These are phyloP conservation scores for Chydorus sphaericus DNA, from an alignment of 2,888 invertebrate genomes.

Conservation along the genomic window DNA sequence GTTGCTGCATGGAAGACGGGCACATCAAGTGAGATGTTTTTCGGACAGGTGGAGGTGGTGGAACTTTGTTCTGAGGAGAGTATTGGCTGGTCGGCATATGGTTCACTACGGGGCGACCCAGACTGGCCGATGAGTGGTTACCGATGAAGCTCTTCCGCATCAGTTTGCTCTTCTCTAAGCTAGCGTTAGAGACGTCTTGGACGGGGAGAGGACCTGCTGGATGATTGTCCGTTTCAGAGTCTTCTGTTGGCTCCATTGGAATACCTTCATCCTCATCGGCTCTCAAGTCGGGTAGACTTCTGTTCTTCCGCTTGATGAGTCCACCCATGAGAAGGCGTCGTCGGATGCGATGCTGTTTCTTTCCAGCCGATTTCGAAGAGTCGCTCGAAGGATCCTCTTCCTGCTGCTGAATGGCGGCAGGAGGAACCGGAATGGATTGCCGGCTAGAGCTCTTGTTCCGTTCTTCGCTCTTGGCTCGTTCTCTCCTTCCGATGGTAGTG, in stretches of 20 bases:
- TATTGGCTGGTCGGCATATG: slow-evolving; percentile 36
- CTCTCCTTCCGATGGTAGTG: slow-evolving; percentile 30
- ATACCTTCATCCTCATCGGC: slow-evolving; percentile 43
- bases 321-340: slow-evolving; percentile 79
- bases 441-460: slow-evolving; percentile 37
- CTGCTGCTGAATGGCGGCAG: neutral
- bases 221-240: slow-evolving; percentile 28
- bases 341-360: slow-evolving; percentile 80
- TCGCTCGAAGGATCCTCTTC: slow-evolving; percentile 8
- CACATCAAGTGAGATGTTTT: slow-evolving; percentile 71
- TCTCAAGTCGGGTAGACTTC: slow-evolving; percentile 81
- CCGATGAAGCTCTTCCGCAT: slow-evolving; percentile 81
- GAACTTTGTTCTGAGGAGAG: slow-evolving; percentile 67
- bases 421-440: slow-evolving; percentile 25
- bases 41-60: slow-evolving; percentile 54
- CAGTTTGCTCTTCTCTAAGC: slow-evolving; percentile 66
- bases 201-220: slow-evolving; percentile 25
- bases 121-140: neutral
- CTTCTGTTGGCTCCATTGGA: slow-evolving; percentile 23
- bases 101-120: neutral
- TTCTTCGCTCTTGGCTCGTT: slow-evolving; percentile 30
- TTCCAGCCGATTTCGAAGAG: slow-evolving; percentile 36
- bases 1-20: slow-evolving; percentile 14
- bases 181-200: slow-evolving; percentile 53
- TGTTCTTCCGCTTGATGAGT: slow-evolving; percentile 68